These are phyloP conservation scores for Tiphia femorata DNA, from an alignment of 2,888 invertebrate genomes.

Conservation along the genomic window DNA sequence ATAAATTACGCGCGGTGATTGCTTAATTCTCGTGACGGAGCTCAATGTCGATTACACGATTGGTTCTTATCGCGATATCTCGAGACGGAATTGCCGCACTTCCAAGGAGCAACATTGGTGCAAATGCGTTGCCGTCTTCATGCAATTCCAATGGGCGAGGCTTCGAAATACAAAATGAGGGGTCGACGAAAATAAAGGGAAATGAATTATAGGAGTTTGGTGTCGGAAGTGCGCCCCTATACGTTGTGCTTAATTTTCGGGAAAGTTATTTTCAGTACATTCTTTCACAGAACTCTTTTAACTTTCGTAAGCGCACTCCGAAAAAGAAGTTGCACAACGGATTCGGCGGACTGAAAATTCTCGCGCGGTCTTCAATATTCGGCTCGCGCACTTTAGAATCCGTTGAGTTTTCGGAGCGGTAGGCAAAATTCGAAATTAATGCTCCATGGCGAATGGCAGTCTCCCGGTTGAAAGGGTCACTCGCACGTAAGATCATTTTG, in stretches of 20 bases:
- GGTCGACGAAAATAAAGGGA: too few species aligned
- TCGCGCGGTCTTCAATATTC: conserved; percentile 14
- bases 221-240: too few species aligned
- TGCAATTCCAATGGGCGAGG: too few species aligned
- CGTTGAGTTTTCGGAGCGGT: too few species aligned
- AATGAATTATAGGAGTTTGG: background rate
- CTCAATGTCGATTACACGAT: conserved; percentile 52
- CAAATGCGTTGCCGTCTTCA: too few species aligned
- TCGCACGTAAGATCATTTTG: conserved; percentile 1
- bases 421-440: conserved; percentile 36
- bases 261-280: too few species aligned
- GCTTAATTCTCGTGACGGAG: conserved; percentile 60
- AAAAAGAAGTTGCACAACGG: too few species aligned
- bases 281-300: too few species aligned
- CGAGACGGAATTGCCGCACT: conserved; percentile 55
- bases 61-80: conserved; percentile 60
- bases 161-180: background rate
- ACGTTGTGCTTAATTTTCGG: too few species aligned
- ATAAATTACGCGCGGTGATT: conserved; percentile 60
- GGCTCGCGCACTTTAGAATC: too few species aligned
- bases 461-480: conserved; percentile 12
- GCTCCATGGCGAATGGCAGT: conserved; percentile 31
- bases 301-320: too few species aligned
- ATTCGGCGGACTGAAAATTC: conserved; percentile 38
- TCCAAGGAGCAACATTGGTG: too few species aligned